Conservation (phyloP, 2,888 invertebrate species). For the Nephrotoma guestfalica region DNA sequence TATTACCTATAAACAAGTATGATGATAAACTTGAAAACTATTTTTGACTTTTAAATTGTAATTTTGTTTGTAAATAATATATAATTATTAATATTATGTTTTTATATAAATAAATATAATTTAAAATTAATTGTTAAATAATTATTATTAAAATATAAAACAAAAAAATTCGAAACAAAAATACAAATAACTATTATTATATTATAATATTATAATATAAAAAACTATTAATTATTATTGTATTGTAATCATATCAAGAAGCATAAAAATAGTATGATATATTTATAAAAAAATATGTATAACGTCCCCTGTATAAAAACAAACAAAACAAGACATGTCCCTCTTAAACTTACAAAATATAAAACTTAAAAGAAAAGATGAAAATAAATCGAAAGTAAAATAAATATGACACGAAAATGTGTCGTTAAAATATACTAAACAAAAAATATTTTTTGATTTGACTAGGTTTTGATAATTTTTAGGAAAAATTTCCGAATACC, state of each 20-base stretch:
- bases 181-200: background rate
- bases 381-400: background rate
- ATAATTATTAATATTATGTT: background rate
- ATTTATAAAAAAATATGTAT: background rate
- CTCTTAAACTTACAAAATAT: background rate
- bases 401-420: background rate
- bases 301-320: background rate
- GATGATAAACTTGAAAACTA: background rate
- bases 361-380: background rate
- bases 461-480: background rate
- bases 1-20: background rate
- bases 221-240: background rate
- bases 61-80: background rate
- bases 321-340: background rate
- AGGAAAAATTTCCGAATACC: no score
- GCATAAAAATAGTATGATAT: background rate
- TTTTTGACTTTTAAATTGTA: background rate
- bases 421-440: background rate
- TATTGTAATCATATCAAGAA: background rate
- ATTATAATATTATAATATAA: no score
- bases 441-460: background rate
- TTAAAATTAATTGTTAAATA: background rate
- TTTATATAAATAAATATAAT: background rate
- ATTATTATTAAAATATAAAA: background rate
- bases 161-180: background rate